Evolutionary conservation across 1,140 invertebrate genomes (phyloP).

Genomic region (Rhopalosiphum padi): DNA sequence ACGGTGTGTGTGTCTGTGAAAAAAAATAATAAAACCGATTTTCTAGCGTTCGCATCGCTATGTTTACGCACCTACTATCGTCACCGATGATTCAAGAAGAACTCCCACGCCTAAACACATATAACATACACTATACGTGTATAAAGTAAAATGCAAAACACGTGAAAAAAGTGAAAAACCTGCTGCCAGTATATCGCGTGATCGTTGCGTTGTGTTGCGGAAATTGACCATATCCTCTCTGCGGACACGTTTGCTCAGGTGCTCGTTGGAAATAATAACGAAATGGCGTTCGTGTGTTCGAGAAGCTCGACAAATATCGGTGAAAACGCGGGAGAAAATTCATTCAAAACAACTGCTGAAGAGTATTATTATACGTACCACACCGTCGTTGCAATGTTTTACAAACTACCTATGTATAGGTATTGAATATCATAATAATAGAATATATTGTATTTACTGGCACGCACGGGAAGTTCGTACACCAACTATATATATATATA

Average conservation of each 20-base stretch:
- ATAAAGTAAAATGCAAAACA: neutral
- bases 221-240: neutral
- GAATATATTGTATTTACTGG: neutral
- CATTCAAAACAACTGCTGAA: neutral
- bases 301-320: neutral
- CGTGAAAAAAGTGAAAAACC: constrained; percentile 20
- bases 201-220: neutral
- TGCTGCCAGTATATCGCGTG: neutral
- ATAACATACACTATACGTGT: neutral
- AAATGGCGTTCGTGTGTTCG: neutral
- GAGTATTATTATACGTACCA: neutral
- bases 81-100: neutral
- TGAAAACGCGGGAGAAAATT: neutral
- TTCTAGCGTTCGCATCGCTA: neutral
- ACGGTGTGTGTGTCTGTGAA: neutral
- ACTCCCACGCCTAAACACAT: constrained; percentile 19
- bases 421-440: neutral
- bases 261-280: neutral
- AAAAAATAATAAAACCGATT: constrained; percentile 23
- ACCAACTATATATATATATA: neutral
- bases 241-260: neutral
- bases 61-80: neutral
- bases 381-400: neutral
- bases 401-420: neutral
- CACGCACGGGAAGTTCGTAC: neutral